Base-by-base conservation (phyloP, 2,888 invertebrate genomes). In the Drosophila mercatorum region DNA sequence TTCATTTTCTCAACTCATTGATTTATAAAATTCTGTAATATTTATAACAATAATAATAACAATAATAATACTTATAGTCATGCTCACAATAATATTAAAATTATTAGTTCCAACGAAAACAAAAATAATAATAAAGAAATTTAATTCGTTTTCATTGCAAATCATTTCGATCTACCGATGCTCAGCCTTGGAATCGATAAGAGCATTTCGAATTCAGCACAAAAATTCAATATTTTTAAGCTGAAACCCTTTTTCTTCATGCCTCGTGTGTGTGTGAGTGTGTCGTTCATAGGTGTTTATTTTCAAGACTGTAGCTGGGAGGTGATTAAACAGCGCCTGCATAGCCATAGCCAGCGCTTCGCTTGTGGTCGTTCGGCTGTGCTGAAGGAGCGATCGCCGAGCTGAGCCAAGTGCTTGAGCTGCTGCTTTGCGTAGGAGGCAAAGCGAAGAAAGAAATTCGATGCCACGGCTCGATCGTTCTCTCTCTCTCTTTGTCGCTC, bases 221-320 rank as follows among this genome's bases (percentile, higher is more conserved):
- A 7, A 12, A 2, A 12, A 10, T 11, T 28, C 28, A 38, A 36
- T 34, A 12, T 46, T 57, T 72, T 64, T 31, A 56, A 34, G 63
- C 67, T 73, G 55, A 60, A 53, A 49, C 43, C 43, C 61, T 47
- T 36, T 17, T 46, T 56, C 28, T 28, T 40, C 8, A 11, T 10
- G 38, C 22, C n/a, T 22, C 41, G 43, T 41, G 66, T 47, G 61
- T 57, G 40, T 63, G 53, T 57, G 38, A 63, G 59, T 67, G 40
- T 63, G 53, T 53, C 34, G 34, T 26, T 46, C 22, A 70, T 44
- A 78, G 87, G 86, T 83, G 86, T 81, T 84, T 86, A 84, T 76
- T 83, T 87, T 78, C 80, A 78, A 81, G 62, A 68, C 75, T 71
- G 70, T 57, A 67, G 80, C 76, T 73, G 75, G 72, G 79, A 78